phyloP scores from a whole-genome alignment of 2,113 vertebrate species.

The Bufo gargarizans region DNA sequence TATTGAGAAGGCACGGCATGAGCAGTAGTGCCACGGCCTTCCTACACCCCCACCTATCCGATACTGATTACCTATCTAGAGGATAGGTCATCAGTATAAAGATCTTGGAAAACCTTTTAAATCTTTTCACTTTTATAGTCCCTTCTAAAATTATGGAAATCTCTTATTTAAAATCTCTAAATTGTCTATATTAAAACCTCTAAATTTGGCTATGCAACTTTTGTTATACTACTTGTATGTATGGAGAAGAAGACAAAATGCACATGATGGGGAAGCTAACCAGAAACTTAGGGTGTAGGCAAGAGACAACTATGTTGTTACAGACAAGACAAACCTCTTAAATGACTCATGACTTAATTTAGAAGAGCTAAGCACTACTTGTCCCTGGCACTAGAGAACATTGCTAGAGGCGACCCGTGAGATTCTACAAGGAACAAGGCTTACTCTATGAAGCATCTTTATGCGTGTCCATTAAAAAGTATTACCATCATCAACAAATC shows the following conservation, averaged over 20 bases:
- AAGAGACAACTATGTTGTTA: not conserved
- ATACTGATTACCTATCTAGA: too few species aligned
- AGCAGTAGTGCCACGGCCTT: too few species aligned
- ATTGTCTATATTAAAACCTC: not conserved
- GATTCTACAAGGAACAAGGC: not conserved
- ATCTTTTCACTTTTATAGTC: not conserved
- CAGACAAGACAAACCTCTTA: not conserved
- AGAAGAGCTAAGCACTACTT: not conserved
- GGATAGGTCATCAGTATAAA: too few species aligned
- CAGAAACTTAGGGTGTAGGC: not conserved
- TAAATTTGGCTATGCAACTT: not conserved
- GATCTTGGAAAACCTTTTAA: not conserved
- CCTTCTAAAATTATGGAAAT: not conserved
- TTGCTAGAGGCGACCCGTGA: conserved; percentile 22
- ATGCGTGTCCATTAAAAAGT: conserved; percentile 43
- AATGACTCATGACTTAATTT: conserved; percentile 4
- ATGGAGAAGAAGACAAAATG: not conserved
- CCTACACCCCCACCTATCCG: too few species aligned
- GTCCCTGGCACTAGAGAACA: conserved; percentile 5
- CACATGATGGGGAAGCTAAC: not conserved
- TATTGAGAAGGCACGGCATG: too few species aligned
- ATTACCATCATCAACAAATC: conserved; percentile 27
- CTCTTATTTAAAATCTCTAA: not conserved
- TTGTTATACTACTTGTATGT: not conserved
- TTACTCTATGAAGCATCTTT: conserved; percentile 50